phyloP scores from a whole-genome alignment of 2,797 vertebrate species.

The Urophycis tenuis region DNA sequence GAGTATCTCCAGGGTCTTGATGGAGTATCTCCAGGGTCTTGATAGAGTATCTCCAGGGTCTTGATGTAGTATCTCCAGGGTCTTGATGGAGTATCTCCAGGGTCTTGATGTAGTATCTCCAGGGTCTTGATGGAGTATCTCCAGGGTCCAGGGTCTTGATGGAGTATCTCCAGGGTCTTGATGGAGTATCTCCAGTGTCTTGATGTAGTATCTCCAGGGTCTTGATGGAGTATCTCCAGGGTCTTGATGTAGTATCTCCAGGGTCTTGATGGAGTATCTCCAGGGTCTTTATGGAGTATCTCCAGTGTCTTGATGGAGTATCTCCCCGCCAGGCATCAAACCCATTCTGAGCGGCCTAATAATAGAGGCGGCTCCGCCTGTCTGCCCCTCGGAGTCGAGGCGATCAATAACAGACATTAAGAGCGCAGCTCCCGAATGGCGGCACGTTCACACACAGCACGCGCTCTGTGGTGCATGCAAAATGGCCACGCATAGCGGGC shows the following conservation, averaged over 20 bases:
- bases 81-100: slow-evolving; percentile 73
- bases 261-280: slow-evolving; percentile 72
- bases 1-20: slow-evolving; percentile 71
- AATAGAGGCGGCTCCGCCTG: slow-evolving; percentile 75
- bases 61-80: slow-evolving; percentile 72
- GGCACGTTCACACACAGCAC: slow-evolving; percentile 24
- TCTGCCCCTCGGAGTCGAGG: slow-evolving; percentile 65
- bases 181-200: slow-evolving; percentile 72
- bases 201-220: slow-evolving; percentile 72
- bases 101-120: slow-evolving; percentile 73
- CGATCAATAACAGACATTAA: slow-evolving; percentile 61
- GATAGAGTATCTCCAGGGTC: slow-evolving; percentile 72
- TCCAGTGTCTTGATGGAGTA: slow-evolving; percentile 72
- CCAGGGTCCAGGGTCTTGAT: slow-evolving; percentile 68
- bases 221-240: slow-evolving; percentile 73
- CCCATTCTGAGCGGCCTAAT: slow-evolving; percentile 72
- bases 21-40: slow-evolving; percentile 71
- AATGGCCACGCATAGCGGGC: slow-evolving; percentile 18
- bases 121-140: slow-evolving; percentile 72
- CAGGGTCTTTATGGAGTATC: slow-evolving; percentile 71
- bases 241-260: slow-evolving; percentile 73
- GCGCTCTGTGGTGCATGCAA: slow-evolving; percentile 38
- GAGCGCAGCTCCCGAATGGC: slow-evolving; percentile 44
- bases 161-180: slow-evolving; percentile 71
- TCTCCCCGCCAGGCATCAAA: slow-evolving; percentile 70